Evolutionary conservation across 2,888 invertebrate species (phyloP).

Genomic region (Gibbula magus): DNA sequence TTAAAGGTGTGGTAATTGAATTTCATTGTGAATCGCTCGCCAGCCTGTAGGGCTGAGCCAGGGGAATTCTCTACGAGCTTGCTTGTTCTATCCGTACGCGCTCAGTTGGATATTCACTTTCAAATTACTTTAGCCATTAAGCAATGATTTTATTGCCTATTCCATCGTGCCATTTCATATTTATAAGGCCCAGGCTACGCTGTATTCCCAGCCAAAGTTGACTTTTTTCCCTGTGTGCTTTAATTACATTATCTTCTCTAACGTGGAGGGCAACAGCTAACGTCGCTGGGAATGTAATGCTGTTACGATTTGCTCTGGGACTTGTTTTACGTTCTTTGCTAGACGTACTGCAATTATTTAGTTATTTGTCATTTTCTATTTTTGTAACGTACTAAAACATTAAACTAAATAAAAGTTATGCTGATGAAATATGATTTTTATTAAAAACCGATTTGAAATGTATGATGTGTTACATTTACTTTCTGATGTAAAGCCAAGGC

Average conservation of each 20-base stretch:
- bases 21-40: not conserved
- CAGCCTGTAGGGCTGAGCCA: not conserved
- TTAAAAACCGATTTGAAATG: too few relatives aligned
- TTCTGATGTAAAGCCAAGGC: too few relatives aligned
- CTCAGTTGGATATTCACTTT: conserved; percentile 10
- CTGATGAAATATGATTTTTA: too few relatives aligned
- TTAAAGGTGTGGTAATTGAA: conserved; percentile 15
- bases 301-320: too few relatives aligned
- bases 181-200: not conserved
- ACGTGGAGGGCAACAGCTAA: not conserved
- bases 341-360: too few relatives aligned
- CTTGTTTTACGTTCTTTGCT: too few relatives aligned
- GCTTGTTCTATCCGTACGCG: not conserved
- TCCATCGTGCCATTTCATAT: conserved; percentile 13
- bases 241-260: not conserved
- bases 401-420: too few relatives aligned
- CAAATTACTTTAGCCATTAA: conserved; percentile 8
- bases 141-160: conserved; percentile 11
- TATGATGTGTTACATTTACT: too few relatives aligned
- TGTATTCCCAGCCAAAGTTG: not conserved
- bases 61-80: not conserved
- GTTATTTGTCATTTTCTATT: too few relatives aligned
- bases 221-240: not conserved
- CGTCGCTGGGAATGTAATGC: not conserved
- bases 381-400: too few relatives aligned